Evolutionary conservation across 2,888 invertebrate genomes (phyloP).

Genomic region (Choreutis nemorana): DNA sequence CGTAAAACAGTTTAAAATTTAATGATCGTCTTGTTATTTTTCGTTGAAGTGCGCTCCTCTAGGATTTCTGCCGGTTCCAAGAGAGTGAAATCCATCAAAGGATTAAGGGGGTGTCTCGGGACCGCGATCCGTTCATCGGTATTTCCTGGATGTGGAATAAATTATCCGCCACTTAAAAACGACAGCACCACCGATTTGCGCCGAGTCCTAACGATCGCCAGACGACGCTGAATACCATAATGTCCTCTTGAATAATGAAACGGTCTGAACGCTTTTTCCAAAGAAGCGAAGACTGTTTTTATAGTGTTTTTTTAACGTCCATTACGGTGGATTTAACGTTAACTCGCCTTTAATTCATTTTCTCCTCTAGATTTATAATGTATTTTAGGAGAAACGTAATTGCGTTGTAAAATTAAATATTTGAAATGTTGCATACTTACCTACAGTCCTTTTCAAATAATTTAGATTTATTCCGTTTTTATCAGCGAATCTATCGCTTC

Average conservation of each 20-base stretch:
- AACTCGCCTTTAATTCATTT: no score
- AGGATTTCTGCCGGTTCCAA: slow-evolving; percentile 33
- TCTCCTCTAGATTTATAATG: no score
- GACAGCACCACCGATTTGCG: slow-evolving; percentile 31
- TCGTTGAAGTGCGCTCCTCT: slow-evolving; percentile 42
- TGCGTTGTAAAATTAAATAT: no score
- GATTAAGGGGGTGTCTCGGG: slow-evolving; percentile 48
- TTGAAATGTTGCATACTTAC: no score
- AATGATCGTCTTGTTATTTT: slow-evolving; percentile 31
- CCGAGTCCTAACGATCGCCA: slow-evolving; percentile 8
- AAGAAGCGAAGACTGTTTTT: no score
- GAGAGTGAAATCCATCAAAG: slow-evolving; percentile 57
- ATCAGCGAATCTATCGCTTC: no score
- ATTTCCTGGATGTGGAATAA: slow-evolving; percentile 52
- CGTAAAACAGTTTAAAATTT: no score
- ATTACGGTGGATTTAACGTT: no score
- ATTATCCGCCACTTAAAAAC: slow-evolving; percentile 53
- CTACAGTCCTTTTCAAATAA: no score
- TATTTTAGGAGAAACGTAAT: no score
- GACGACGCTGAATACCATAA: slow-evolving; percentile 1
- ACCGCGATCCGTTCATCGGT: slow-evolving; percentile 42
- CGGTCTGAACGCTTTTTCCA: slow-evolving; percentile 4
- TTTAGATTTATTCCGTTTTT: no score
- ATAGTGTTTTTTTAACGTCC: no score
- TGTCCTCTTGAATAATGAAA: slow-evolving; percentile 2